A percentile compares a stretch with the other conserved stretches of the same genome.
Conservation (phyloP, 2,113 vertebrate genomes). For the Zapornia atra region DNA sequence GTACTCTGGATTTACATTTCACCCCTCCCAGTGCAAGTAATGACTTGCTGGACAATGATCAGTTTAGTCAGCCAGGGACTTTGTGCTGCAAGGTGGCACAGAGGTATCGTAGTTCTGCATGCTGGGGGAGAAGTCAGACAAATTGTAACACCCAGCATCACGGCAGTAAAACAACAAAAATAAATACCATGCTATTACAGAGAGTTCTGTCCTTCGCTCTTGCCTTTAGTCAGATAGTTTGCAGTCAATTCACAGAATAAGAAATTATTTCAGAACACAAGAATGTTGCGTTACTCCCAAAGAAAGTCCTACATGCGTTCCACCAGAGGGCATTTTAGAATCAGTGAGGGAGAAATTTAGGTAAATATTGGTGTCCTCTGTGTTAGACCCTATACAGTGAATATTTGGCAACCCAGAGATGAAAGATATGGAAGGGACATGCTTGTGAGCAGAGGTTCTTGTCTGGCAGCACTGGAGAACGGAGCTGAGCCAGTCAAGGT, state of each 20-base stretch:
- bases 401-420: not conserved
- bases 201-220: not conserved
- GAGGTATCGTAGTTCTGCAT: not conserved
- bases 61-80: not conserved
- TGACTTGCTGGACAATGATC: slow-evolving; percentile 1
- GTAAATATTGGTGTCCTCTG: not conserved
- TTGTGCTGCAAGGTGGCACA: not conserved
- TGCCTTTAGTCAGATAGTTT: not conserved
- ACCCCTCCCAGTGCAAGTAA: not conserved
- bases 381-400: not conserved
- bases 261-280: not conserved
- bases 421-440: not conserved
- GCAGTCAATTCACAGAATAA: not conserved
- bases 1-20: slow-evolving; percentile 19
- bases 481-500: not conserved
- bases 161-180: not conserved
- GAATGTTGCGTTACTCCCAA: not conserved
- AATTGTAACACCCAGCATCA: not conserved
- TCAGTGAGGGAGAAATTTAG: not conserved
- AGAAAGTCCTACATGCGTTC: fast-evolving
- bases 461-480: not conserved
- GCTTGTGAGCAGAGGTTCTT: not conserved
- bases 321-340: not conserved
- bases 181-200: not conserved
- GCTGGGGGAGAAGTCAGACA: not conserved